A percentile compares a stretch with the other conserved stretches of the same genome.
Evolutionary conservation across 2,888 invertebrate genomes (phyloP).

Genomic region (Chydorus sphaericus): DNA sequence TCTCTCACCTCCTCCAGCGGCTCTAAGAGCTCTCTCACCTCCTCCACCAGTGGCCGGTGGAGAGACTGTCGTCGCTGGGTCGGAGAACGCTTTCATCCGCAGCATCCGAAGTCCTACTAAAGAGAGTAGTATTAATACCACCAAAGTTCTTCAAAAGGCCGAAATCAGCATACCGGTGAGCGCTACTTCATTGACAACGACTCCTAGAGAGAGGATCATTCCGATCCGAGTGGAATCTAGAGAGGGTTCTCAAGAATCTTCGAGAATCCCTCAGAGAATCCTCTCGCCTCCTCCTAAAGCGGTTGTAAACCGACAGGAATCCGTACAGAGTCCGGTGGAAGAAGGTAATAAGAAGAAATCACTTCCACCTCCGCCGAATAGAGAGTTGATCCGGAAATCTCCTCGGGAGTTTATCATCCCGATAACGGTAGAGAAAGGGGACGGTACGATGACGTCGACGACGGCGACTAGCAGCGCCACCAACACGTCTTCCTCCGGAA

Average conservation of each 20-base stretch:
- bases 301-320: constrained; percentile 1
- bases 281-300: constrained; percentile 30
- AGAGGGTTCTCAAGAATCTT: too few relatives aligned
- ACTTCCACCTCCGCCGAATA: neutral
- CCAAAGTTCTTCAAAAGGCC: neutral
- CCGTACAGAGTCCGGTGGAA: neutral
- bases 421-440: constrained; percentile 82
- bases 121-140: neutral
- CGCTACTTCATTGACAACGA: neutral
- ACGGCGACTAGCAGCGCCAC: constrained; percentile 15
- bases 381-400: constrained; percentile 68
- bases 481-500: neutral
- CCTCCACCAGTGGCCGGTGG: too few relatives aligned
- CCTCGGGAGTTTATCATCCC: constrained; percentile 84
- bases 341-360: too few relatives aligned
- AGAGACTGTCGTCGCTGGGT: constrained; percentile 6
- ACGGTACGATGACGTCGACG: constrained; percentile 61
- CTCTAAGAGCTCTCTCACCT: neutral
- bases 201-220: constrained; percentile 47
- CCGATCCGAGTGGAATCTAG: constrained; percentile 40
- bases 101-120: neutral
- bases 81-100: constrained; percentile 4
- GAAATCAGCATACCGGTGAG: neutral
- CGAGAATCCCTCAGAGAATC: too few relatives aligned
- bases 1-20: neutral